Conservation (phyloP, 2,888 invertebrate species). For the Dysmachus trigonus region DNA sequence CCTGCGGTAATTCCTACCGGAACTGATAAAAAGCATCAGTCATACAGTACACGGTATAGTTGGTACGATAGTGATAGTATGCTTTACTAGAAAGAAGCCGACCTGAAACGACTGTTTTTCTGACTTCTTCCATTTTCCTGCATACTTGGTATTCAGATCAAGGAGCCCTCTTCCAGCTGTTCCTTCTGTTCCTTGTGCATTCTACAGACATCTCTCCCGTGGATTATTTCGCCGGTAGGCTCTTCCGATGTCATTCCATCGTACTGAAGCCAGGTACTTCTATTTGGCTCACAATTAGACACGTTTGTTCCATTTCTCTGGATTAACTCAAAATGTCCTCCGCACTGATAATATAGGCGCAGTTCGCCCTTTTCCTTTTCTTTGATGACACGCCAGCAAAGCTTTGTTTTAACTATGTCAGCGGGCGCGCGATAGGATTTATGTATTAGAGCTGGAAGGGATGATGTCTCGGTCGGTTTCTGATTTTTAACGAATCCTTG, state of each 20-base stretch:
- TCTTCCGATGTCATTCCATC: conserved; percentile 39
- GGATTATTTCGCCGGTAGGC: conserved; percentile 44
- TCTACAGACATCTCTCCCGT: conserved; percentile 20
- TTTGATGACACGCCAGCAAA: not conserved
- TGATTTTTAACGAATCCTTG: not conserved
- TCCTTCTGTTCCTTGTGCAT: conserved; percentile 18
- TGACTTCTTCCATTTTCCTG: conserved; percentile 30
- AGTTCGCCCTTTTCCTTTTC: conserved; percentile 4
- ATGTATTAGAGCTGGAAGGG: not conserved
- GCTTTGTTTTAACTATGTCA: conserved; percentile 12
- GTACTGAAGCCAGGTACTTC: conserved; percentile 35
- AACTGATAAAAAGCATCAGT: not conserved
- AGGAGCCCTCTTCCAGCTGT: not conserved
- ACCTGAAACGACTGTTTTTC: conserved; percentile 11
- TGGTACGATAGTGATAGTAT: not conserved
- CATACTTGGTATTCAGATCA: conserved; percentile 31
- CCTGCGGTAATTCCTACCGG: conserved; percentile 4
- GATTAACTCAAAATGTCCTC: conserved; percentile 49
- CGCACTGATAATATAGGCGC: conserved; percentile 20
- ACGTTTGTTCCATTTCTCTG: conserved; percentile 53
- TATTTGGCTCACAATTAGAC: conserved; percentile 52
- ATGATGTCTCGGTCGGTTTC: not conserved
- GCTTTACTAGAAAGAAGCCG: not conserved
- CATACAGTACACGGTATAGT: not conserved
- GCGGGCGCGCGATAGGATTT: not conserved